phyloP scores from a whole-genome alignment of 2,113 vertebrate species.

The Sander vitreus region DNA sequence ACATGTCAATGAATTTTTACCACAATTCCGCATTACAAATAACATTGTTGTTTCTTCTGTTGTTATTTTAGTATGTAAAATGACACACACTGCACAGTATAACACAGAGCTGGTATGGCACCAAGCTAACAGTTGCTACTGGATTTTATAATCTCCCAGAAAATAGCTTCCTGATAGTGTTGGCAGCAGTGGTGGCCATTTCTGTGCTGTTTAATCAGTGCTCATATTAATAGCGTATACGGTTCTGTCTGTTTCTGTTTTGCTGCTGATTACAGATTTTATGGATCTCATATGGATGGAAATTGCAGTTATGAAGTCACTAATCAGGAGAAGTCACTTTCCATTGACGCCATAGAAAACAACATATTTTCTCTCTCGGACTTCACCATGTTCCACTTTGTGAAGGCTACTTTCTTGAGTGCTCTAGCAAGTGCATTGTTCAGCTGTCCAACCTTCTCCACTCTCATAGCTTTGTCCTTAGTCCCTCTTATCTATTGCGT shows the following conservation, averaged over 20 bases:
- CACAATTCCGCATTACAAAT: conserved; percentile 26
- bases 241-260: conserved; percentile 24
- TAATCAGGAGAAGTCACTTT: conserved; percentile 9
- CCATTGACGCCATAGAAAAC: background rate
- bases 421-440: background rate
- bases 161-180: conserved; percentile 17
- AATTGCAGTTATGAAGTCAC: conserved; percentile 12
- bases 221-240: conserved; percentile 12
- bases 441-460: background rate
- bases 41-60: conserved; percentile 10
- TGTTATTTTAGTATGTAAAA: conserved; percentile 32
- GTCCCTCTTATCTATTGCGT: background rate
- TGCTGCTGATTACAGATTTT: conserved; percentile 25
- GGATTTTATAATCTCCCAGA: conserved; percentile 21
- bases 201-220: conserved; percentile 10
- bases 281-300: conserved; percentile 23
- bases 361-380: background rate
- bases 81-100: background rate
- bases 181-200: conserved; percentile 16
- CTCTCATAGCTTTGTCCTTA: background rate
- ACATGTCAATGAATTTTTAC: conserved; percentile 26
- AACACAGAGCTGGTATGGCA: background rate
- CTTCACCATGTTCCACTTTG: background rate
- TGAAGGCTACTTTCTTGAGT: background rate
- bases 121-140: background rate